Evolutionary conservation across 1,140 invertebrate species (phyloP).

Genomic region (Aphelenchoides avenae): DNA sequence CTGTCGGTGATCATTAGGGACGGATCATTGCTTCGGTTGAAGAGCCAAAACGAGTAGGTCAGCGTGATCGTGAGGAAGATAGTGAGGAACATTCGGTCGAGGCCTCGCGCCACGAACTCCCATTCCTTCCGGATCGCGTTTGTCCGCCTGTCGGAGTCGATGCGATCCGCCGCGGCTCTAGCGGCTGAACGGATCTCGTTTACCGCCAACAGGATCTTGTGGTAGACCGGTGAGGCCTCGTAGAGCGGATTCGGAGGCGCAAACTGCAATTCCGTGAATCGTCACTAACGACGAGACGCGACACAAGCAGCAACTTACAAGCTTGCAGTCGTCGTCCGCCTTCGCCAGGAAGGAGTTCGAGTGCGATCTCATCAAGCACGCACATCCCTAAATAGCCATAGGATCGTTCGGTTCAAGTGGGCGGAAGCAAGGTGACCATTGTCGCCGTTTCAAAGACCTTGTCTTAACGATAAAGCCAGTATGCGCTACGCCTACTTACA

Average conservation of each 20-base stretch:
- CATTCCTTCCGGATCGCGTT: constrained; percentile 18
- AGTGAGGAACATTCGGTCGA: constrained; percentile 17
- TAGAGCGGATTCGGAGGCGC: constrained; percentile 18
- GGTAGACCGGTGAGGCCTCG: constrained; percentile 3
- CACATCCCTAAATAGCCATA: too few species aligned
- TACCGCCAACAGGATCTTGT: constrained; percentile 13
- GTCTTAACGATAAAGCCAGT: not conserved
- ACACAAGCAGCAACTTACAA: constrained; percentile 2
- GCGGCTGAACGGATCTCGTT: constrained; percentile 8
- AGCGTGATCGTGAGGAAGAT: constrained; percentile 18
- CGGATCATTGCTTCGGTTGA: constrained; percentile 6
- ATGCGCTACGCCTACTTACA: constrained; percentile 10
- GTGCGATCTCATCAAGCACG: too few species aligned
- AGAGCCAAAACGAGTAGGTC: constrained; percentile 21
- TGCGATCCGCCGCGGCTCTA: constrained; percentile 10
- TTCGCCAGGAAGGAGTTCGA: too few species aligned
- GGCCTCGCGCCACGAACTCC: constrained; percentile 21
- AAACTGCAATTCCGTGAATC: constrained; percentile 3
- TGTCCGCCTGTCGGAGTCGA: constrained; percentile 8
- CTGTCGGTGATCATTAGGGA: constrained; percentile 5
- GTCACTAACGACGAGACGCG: not conserved
- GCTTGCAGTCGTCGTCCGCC: constrained; percentile 16
- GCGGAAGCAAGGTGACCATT: not conserved
- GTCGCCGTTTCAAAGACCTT: not conserved
- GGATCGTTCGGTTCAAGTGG: too few species aligned